Conservation (phyloP, 1,140 invertebrate genomes). For the Maconellicoccus hirsutus region DNA sequence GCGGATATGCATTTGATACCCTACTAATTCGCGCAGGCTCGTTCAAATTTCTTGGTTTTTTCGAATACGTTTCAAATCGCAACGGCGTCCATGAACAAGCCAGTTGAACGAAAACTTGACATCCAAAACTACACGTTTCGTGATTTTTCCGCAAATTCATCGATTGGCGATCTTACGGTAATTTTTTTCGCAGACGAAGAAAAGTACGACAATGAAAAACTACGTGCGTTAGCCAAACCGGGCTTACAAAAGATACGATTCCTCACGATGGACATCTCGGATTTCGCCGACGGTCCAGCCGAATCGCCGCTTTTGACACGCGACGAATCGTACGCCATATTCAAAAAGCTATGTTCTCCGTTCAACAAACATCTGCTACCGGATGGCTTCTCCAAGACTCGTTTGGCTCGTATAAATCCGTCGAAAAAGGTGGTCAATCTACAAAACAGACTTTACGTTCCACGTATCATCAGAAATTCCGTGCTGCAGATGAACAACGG, state of each 20-base stretch:
- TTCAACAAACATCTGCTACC: conserved; percentile 53
- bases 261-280: conserved; percentile 58
- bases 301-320: conserved; percentile 54
- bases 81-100: too few species aligned
- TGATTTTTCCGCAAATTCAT: too few species aligned
- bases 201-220: conserved; percentile 34
- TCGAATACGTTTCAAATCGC: too few species aligned
- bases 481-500: conserved; percentile 32
- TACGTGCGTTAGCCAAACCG: conserved; percentile 40
- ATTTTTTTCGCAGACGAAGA: neutral
- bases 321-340: conserved; percentile 62
- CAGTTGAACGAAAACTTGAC: too few species aligned
- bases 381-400: conserved; percentile 46
- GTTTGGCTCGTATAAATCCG: conserved; percentile 30
- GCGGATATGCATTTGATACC: too few species aligned
- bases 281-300: conserved; percentile 67
- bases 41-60: too few species aligned
- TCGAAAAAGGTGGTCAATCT: conserved; percentile 15
- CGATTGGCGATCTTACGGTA: too few species aligned
- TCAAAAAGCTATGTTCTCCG: conserved; percentile 67
- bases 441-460: neutral
- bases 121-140: too few species aligned
- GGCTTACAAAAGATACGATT: conserved; percentile 58
- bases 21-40: too few species aligned
- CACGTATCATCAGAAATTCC: neutral